phyloP scores from a whole-genome alignment of 1,140 invertebrate genomes.

The Heliconius hermathena region DNA sequence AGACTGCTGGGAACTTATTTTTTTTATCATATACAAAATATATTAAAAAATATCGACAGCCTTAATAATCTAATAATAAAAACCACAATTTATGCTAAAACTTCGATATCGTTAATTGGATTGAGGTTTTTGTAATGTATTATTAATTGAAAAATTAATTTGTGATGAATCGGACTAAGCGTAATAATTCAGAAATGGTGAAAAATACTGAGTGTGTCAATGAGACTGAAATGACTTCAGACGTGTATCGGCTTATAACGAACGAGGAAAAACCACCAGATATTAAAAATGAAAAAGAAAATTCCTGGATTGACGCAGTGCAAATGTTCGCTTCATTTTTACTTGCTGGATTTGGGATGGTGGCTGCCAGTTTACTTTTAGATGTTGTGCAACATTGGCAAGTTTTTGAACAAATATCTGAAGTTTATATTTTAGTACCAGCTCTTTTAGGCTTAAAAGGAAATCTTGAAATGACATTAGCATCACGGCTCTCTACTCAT shows the following conservation, averaged over 20 bases:
- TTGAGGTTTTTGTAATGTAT: constrained; percentile 41
- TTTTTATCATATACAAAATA: neutral
- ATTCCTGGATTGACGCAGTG: constrained; percentile 85
- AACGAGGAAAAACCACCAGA: constrained; percentile 70
- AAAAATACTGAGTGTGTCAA: constrained; percentile 46
- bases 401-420: constrained; percentile 92
- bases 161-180: constrained; percentile 75
- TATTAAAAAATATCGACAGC: neutral
- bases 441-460: constrained; percentile 97
- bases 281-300: constrained; percentile 69
- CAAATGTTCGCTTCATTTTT: constrained; percentile 96
- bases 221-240: constrained; percentile 54
- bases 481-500: constrained; percentile 95
- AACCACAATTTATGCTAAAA: neutral
- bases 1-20: neutral
- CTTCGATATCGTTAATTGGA: constrained; percentile 21
- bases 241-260: constrained; percentile 57
- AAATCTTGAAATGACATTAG: constrained; percentile 98
- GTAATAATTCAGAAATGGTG: constrained; percentile 59
- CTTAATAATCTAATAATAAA: neutral
- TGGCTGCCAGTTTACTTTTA: constrained; percentile 92
- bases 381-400: constrained; percentile 94
- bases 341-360: constrained; percentile 96
- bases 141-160: constrained; percentile 51
- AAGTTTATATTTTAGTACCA: constrained; percentile 96